These are phyloP conservation scores for Malthinus seriepunctatus DNA, from an alignment of 2,888 invertebrate genomes.

Conservation along the genomic window DNA sequence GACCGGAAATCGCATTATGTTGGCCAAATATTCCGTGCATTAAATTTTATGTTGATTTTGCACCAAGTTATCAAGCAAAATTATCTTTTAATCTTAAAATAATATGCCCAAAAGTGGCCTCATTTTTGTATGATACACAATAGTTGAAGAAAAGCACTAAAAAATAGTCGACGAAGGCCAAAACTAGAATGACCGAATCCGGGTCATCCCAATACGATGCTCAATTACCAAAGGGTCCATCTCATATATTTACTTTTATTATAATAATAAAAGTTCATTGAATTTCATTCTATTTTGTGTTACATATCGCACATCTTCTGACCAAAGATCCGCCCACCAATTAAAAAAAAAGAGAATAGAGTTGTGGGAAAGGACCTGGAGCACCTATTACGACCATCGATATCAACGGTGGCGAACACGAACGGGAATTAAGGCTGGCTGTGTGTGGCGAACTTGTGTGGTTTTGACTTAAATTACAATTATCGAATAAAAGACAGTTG, in stretches of 20 bases:
- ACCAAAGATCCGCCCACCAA: constrained; percentile 36
- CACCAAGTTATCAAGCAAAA: no score
- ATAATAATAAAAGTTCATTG: constrained; percentile 19
- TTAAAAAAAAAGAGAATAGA: constrained; percentile 28
- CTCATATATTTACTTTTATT: not conserved
- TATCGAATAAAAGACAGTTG: no score
- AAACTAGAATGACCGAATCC: constrained; percentile 12
- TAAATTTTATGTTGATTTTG: no score
- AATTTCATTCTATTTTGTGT: constrained; percentile 23
- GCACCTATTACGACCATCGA: constrained; percentile 11
- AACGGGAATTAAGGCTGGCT: constrained; percentile 29
- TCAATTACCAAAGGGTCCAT: constrained; percentile 15
- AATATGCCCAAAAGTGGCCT: constrained; percentile 27
- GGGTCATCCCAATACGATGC: constrained; percentile 8
- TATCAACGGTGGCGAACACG: constrained; percentile 24
- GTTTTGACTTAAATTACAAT: constrained; percentile 8
- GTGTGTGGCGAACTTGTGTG: constrained; percentile 34
- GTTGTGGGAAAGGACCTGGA: constrained; percentile 29
- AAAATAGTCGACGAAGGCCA: constrained; percentile 17
- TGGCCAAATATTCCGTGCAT: no score
- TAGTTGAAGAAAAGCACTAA: constrained; percentile 13
- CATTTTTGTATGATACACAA: constrained; percentile 18
- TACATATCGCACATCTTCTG: constrained; percentile 34
- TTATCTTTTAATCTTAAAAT: no score
- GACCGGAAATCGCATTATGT: no score